Evolutionary conservation across 2,113 vertebrate genomes (phyloP), one percentile per base, ranked within the genome.

Genomic region (Triplophysa dalaica): DNA sequence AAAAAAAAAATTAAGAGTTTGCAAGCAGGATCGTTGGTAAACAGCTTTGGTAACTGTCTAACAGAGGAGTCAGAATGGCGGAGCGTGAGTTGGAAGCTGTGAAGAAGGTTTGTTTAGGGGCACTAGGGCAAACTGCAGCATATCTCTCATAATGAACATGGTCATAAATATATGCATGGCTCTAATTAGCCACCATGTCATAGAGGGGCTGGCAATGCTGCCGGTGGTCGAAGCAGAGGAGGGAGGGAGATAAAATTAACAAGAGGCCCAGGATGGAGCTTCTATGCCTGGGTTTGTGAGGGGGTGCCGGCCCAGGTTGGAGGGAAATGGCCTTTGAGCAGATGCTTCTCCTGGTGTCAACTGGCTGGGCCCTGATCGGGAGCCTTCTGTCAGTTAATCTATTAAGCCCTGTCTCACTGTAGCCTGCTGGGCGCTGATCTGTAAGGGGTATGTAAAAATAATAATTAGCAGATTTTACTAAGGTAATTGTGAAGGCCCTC

Each of bases 121-220:
- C 65, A 69, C 60, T 54, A 56, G 24, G 78, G 69, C 69, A 73
- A 68, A 64, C 61, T 65, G 48, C 68, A 72, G 29, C 19, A 60
- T 75, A 88, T 85, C 84, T 63, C 86, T 87, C 86, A 85, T 91
- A 92, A 91, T 90, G 91, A 92, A 90, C 89, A 85, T 87, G 82
- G 88, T 92, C 90, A 91, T 91, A 92, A 93, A 93, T 92, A 92
- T 92, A 93, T 91, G 90, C 90, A 92, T 92, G 90, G 85, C 88
- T 89, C 89, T 92, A 92, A 93, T 93, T 93, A 92, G 89, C 89
- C 88, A 87, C 89, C 68, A 85, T 90, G 89, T 89, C 86, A 84
- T 81, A 82, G 87, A 79, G 87, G 83, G 83, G 81, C 65, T 65
- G 72, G 65, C 11, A 29, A 48, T 65, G 62, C 52, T 26, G 21